Evolutionary conservation across 92 coral and sea anemone species (phyloP), one percentile per base, ranked within the genome.

Genomic region (Porites evermanni): DNA sequence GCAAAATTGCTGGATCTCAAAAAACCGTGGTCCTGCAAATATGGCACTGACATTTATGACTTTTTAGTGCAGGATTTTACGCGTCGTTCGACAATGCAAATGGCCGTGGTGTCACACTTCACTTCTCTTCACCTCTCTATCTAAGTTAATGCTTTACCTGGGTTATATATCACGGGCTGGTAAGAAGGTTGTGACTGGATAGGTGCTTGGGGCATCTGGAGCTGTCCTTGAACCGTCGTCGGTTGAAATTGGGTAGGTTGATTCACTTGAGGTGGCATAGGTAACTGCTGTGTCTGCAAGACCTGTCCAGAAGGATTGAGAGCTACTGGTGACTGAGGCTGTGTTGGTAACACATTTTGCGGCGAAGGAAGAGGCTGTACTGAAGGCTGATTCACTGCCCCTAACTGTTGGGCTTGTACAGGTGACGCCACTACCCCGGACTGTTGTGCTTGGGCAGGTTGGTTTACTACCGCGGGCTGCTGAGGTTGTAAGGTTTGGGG

Each of bases 241-340:
- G 64, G 75, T 16, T 67, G 84, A 13, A 64, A 52, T 64, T 67
- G 84, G 8, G 17, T 23, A 58, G 80, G 52, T 59, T n/a, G 80
- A 53, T 76, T 59, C 8, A 76, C 67, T 60, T 59, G 80, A 23
- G 79, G 59, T 12, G 56, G 54, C 26, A 16, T 53, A 7, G 67
- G 3, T 64, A 29, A 69, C 5, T 12, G 47, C 59, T 58, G 68
- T 23, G 14, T 44, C 61, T 64, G 64, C n/a, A n/a, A n/a, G 59
- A 17, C 20, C 20, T 77, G 81, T 61, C 26, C 51, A 10, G 60
- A 14, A 58, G 70, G 20, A 71, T 5, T 12, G 20, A 61, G 53
- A 6, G 52, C 50, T 71, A 29, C 17, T 54, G 52, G 76, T 12
- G 68, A 53, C 71, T 61, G 87, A 8, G 65, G 38, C 29, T 50